Conservation (phyloP, 2,113 vertebrate genomes). For the Ochotona curzoniae region DNA sequence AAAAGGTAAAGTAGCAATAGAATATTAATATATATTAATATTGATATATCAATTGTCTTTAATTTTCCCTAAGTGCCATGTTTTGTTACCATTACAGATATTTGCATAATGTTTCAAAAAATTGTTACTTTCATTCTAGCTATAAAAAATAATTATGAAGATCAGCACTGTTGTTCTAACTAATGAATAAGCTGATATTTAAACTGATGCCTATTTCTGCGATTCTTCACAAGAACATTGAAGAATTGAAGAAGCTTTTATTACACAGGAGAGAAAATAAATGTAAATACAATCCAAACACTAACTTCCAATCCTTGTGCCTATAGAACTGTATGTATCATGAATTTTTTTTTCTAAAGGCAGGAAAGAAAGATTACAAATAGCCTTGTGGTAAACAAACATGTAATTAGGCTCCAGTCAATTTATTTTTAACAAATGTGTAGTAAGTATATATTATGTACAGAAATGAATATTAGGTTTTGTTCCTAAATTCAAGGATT, state of each 20-base stretch:
- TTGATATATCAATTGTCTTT: background rate
- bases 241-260: background rate
- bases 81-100: conserved; percentile 28
- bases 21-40: background rate
- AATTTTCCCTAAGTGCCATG: conserved; percentile 7
- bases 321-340: too few species aligned
- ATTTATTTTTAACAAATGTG: conserved; percentile 51
- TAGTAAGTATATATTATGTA: conserved; percentile 3
- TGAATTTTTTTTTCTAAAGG: too few species aligned
- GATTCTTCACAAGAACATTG: background rate
- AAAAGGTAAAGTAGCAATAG: background rate
- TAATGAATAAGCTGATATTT: conserved; percentile 40
- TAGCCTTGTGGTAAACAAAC: background rate
- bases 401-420: background rate
- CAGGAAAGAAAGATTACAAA: conserved; percentile 4
- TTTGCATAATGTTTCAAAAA: conserved; percentile 26
- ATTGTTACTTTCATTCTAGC: conserved; percentile 12
- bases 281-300: conserved; percentile 42
- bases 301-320: background rate
- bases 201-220: background rate
- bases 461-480: conserved; percentile 11
- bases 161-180: conserved; percentile 16
- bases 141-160: conserved; percentile 12
- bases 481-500: conserved; percentile 26
- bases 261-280: conserved; percentile 29